phyloP scores from a whole-genome alignment of 30 jellyfish, hydroid and myxozoan genomes.

The Hydractinia symbiolongicarpus region DNA sequence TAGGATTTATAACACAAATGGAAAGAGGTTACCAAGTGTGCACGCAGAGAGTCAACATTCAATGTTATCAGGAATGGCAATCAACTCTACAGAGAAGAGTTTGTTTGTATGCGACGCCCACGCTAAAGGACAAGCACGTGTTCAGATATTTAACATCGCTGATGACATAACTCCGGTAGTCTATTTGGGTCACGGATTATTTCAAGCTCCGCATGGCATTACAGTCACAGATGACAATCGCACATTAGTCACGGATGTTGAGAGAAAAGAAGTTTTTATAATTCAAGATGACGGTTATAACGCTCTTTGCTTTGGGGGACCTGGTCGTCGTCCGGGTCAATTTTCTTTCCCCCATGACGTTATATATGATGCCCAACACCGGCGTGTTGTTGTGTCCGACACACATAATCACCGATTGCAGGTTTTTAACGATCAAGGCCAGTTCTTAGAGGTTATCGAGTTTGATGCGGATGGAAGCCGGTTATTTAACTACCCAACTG shows the following conservation, averaged over 20 bases:
- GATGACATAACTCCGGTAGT: slow-evolving; percentile 27
- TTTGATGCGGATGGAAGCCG: slow-evolving; percentile 15
- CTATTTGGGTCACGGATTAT: slow-evolving; percentile 30
- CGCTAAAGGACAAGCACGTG: slow-evolving; percentile 26
- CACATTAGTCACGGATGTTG: slow-evolving; percentile 33
- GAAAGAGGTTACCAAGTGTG: slow-evolving; percentile 4
- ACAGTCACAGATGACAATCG: slow-evolving; percentile 15
- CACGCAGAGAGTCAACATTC: slow-evolving; percentile 27
- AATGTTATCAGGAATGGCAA: slow-evolving; percentile 26
- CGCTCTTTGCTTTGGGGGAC: slow-evolving; percentile 30
- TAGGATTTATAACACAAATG: slow-evolving; percentile 17
- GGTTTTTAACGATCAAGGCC: slow-evolving; percentile 19
- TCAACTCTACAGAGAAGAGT: slow-evolving; percentile 22
- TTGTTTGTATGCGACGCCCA: slow-evolving; percentile 35
- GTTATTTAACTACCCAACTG: slow-evolving; percentile 21
- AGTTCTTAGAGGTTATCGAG: slow-evolving; percentile 26
- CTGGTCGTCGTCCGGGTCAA: slow-evolving; percentile 35
- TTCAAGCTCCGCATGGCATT: slow-evolving; percentile 44
- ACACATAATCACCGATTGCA: slow-evolving; percentile 30
- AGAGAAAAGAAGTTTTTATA: slow-evolving; percentile 29
- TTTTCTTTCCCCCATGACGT: slow-evolving; percentile 31
- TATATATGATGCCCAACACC: slow-evolving; percentile 18
- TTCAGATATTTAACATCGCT: slow-evolving; percentile 24
- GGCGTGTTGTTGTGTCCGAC: slow-evolving; percentile 28
- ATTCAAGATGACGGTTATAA: slow-evolving; percentile 33